Evolutionary conservation across 2,888 invertebrate species (phyloP).

Genomic region (Luperina testacea): DNA sequence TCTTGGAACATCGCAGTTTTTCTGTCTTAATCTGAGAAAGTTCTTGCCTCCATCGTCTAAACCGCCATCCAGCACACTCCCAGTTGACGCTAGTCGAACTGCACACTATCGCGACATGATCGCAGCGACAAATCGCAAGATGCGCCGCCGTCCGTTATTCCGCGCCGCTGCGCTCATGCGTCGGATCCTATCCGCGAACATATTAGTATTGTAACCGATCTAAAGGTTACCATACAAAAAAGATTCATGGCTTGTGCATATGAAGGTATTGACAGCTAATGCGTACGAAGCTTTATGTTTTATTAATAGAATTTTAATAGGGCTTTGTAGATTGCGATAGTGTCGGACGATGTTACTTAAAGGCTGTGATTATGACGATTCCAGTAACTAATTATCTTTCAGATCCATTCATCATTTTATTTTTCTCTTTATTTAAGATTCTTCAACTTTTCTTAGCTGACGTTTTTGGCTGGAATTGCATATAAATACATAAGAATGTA

Average conservation of each 20-base stretch:
- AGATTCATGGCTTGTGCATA: constrained; percentile 41
- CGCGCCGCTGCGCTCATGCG: constrained; percentile 74
- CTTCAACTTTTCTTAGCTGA: neutral
- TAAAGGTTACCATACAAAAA: constrained; percentile 68
- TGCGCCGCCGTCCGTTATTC: constrained; percentile 72
- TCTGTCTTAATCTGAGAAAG: neutral
- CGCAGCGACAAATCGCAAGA: constrained; percentile 82
- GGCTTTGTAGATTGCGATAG: constrained; percentile 19
- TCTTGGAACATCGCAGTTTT: neutral
- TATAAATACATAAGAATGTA: neutral
- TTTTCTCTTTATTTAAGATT: neutral
- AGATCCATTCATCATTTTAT: neutral
- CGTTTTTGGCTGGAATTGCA: neutral
- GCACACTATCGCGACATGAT: constrained; percentile 77
- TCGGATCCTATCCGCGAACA: constrained; percentile 67
- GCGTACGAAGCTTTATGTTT: constrained; percentile 38
- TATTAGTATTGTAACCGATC: constrained; percentile 73
- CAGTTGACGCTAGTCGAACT: constrained; percentile 73
- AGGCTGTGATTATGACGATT: neutral
- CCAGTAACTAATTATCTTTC: neutral
- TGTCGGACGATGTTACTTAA: neutral
- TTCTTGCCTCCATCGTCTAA: constrained; percentile 44
- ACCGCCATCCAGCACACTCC: constrained; percentile 64
- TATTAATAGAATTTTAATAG: constrained; percentile 48
- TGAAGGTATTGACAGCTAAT: constrained; percentile 60